Conservation (phyloP, 2,113 vertebrate genomes). For the Rana temporaria region DNA sequence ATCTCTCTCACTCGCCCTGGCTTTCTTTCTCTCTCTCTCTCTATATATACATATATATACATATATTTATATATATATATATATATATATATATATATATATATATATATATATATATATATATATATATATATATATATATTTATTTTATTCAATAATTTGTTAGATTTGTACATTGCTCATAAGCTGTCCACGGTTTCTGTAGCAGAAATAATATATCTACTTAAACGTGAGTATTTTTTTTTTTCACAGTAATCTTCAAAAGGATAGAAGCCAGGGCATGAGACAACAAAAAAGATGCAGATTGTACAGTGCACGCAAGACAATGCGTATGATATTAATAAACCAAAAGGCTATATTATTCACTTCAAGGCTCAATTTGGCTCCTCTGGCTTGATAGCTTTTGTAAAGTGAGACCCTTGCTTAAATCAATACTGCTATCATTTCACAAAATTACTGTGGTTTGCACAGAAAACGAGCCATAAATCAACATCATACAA, state of each 20-base stretch:
- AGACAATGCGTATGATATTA: constrained; percentile 62
- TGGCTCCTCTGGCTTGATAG: constrained; percentile 71
- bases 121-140: too few species aligned
- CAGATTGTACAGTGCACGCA: constrained; percentile 68
- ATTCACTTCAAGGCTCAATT: constrained; percentile 66
- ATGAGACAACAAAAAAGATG: constrained; percentile 56
- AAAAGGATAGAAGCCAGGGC: not conserved
- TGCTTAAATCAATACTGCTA: constrained; percentile 84
- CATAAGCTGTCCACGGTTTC: not conserved
- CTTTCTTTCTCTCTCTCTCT: too few species aligned
- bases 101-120: too few species aligned
- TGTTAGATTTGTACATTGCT: too few species aligned
- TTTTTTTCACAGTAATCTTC: not conserved
- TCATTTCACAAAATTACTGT: constrained; percentile 86
- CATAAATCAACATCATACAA: constrained; percentile 73
- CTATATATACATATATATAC: too few species aligned
- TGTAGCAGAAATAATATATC: not conserved
- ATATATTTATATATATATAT: too few species aligned
- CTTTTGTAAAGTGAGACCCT: constrained; percentile 80
- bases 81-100: too few species aligned
- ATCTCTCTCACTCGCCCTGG: too few species aligned
- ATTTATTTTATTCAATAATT: too few species aligned
- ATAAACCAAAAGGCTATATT: constrained; percentile 71
- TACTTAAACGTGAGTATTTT: not conserved
- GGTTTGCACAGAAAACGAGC: constrained; percentile 75